Evolutionary conservation across 1,140 invertebrate genomes (phyloP).

Genomic region (Hylyphantes graminicola): DNA sequence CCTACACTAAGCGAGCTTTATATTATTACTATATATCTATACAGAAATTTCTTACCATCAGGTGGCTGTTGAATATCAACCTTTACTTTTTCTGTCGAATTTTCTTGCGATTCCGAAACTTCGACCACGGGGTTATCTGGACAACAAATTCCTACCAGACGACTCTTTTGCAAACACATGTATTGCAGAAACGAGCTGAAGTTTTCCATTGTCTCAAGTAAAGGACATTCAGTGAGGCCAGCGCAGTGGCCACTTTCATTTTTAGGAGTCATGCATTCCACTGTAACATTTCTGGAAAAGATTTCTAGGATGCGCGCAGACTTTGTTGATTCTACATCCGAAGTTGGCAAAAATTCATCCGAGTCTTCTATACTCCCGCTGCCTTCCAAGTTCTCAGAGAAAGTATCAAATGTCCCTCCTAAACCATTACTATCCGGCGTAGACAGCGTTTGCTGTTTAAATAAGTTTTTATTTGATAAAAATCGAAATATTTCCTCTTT

Average conservation of each 20-base stretch:
- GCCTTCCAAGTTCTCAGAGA: not conserved
- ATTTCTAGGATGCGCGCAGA: constrained; percentile 5
- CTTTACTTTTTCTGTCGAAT: not conserved
- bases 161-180: constrained; percentile 74
- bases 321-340: not conserved
- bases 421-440: too few species aligned
- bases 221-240: constrained; percentile 74
- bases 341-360: not conserved
- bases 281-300: not conserved
- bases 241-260: constrained; percentile 75
- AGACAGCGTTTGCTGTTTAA: too few species aligned
- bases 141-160: constrained; percentile 76
- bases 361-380: not conserved
- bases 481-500: too few species aligned
- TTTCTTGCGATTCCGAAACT: constrained; percentile 7
- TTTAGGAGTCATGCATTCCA: constrained; percentile 68
- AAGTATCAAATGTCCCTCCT: too few species aligned
- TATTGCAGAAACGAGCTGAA: constrained; percentile 74
- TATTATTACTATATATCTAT: too few species aligned
- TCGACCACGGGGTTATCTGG: constrained; percentile 68
- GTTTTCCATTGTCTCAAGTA: constrained; percentile 73
- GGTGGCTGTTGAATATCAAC: constrained; percentile 14
- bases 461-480: too few species aligned
- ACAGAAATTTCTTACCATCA: constrained; percentile 23
- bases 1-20: too few species aligned